Conservation (phyloP, 2,113 vertebrate genomes). For the Arothron firmamentum region DNA sequence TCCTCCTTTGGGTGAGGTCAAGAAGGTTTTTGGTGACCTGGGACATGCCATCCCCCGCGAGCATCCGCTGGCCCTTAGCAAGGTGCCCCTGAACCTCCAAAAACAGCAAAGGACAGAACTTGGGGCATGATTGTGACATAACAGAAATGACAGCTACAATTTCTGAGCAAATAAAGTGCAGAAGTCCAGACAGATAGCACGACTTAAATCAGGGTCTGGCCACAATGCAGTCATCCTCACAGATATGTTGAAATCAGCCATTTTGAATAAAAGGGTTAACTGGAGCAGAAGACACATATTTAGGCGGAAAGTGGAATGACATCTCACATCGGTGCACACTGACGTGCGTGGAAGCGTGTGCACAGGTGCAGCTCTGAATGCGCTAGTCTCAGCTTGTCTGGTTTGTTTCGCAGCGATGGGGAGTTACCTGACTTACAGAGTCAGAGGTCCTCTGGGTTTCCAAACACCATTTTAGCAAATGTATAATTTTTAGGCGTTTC, state of each 20-base stretch:
- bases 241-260: slow-evolving; percentile 64
- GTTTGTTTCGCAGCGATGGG: slow-evolving; percentile 50
- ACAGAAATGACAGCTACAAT: slow-evolving; percentile 36
- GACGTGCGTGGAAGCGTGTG: slow-evolving; percentile 36
- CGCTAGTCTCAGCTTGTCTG: slow-evolving; percentile 49
- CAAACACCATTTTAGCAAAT: not conserved
- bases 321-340: slow-evolving; percentile 61
- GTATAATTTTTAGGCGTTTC: not conserved
- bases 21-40: slow-evolving; percentile 95
- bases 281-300: slow-evolving; percentile 67
- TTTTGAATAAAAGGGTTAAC: slow-evolving; percentile 63
- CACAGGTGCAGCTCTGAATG: slow-evolving; percentile 42
- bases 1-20: slow-evolving; percentile 96
- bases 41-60: slow-evolving; percentile 97
- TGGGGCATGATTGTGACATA: slow-evolving; percentile 57
- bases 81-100: slow-evolving; percentile 95
- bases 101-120: slow-evolving; percentile 63
- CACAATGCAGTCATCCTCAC: slow-evolving; percentile 54
- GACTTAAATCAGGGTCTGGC: slow-evolving; percentile 55
- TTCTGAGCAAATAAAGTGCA: slow-evolving; percentile 6
- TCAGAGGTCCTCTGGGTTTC: slow-evolving; percentile 10
- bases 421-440: slow-evolving; percentile 18
- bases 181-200: slow-evolving; percentile 23
- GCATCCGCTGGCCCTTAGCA: slow-evolving; percentile 90
- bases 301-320: slow-evolving; percentile 53